phyloP scores from a whole-genome alignment of 2,888 invertebrate genomes.

The Drosophila subquinaria region DNA sequence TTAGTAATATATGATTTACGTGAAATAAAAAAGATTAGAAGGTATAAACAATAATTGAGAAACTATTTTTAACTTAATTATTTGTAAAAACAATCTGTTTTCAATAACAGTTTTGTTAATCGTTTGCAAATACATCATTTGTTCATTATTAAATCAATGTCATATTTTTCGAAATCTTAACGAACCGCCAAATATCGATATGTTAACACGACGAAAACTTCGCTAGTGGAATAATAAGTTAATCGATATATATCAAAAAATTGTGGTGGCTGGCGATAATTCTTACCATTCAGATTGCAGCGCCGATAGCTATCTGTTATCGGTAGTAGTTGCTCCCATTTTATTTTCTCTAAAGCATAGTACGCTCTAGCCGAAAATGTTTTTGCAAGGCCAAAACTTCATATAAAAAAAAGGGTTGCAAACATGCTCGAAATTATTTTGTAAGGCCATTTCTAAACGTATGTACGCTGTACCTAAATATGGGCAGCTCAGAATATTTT shows the following conservation, averaged over 20 bases:
- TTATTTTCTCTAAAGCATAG: too few species aligned
- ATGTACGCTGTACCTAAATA: too few species aligned
- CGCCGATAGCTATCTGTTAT: too few species aligned
- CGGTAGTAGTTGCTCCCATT: too few species aligned
- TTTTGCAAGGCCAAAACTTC: too few species aligned
- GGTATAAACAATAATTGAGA: not conserved
- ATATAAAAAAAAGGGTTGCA: too few species aligned
- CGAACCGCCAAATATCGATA: constrained; percentile 18
- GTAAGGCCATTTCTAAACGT: too few species aligned
- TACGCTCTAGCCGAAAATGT: too few species aligned
- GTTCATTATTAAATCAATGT: not conserved
- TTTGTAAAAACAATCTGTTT: too few species aligned
- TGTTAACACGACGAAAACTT: not conserved
- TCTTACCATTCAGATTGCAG: not conserved
- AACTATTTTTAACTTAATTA: not conserved
- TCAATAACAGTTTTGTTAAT: not conserved
- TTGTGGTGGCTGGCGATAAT: constrained; percentile 23
- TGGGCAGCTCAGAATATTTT: too few species aligned
- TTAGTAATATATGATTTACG: not conserved
- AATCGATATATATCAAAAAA: constrained; percentile 1
- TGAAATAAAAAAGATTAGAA: not conserved
- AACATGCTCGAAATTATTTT: too few species aligned
- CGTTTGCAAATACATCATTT: not conserved
- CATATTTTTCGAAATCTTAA: not conserved
- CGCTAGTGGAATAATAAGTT: not conserved